Percentiles rank a stretch among this genome's conserved stretches.
Evolutionary conservation across 2,888 invertebrate species (phyloP).

Genomic region (Gasteruption jaculator): DNA sequence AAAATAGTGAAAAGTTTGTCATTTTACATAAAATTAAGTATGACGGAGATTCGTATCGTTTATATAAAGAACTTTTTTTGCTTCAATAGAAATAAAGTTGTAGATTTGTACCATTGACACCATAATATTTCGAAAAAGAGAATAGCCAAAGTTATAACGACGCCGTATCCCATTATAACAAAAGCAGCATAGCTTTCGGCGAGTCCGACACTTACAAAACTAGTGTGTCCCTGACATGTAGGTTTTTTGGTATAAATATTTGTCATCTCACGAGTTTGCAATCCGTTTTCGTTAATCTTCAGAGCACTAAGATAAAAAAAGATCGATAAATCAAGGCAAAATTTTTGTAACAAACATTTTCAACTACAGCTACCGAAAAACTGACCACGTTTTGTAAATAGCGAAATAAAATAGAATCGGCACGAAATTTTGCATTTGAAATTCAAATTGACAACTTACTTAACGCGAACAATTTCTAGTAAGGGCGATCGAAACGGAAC

Average conservation of each 20-base stretch:
- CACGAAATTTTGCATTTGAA: too few species aligned
- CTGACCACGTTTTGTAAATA: too few species aligned
- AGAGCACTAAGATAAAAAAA: slow-evolving; percentile 48
- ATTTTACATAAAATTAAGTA: too few species aligned
- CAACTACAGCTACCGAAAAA: too few species aligned
- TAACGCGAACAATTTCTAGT: slow-evolving; percentile 46
- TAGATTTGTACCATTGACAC: slow-evolving; percentile 22
- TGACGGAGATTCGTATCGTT: too few species aligned
- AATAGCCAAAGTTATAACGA: slow-evolving; percentile 50
- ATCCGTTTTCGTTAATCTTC: slow-evolving; percentile 59
- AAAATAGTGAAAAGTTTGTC: too few species aligned
- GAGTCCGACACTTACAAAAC: slow-evolving; percentile 63
- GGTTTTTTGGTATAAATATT: slow-evolving; percentile 61
- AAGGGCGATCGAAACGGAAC: slow-evolving; percentile 45
- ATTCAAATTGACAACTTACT: too few species aligned
- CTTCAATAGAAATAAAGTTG: too few species aligned
- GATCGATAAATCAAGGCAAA: too few species aligned
- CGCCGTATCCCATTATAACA: slow-evolving; percentile 54
- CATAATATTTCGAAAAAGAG: slow-evolving; percentile 38
- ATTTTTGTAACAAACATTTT: too few species aligned
- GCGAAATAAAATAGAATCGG: too few species aligned
- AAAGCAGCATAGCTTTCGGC: slow-evolving; percentile 57
- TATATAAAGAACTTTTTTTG: too few species aligned
- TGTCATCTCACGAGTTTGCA: slow-evolving; percentile 56
- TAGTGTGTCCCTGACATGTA: slow-evolving; percentile 55